A percentile compares a stretch with the other conserved stretches of the same genome.
Conservation (phyloP, 1,140 invertebrate genomes). For the Paraescarpia echinospica region DNA sequence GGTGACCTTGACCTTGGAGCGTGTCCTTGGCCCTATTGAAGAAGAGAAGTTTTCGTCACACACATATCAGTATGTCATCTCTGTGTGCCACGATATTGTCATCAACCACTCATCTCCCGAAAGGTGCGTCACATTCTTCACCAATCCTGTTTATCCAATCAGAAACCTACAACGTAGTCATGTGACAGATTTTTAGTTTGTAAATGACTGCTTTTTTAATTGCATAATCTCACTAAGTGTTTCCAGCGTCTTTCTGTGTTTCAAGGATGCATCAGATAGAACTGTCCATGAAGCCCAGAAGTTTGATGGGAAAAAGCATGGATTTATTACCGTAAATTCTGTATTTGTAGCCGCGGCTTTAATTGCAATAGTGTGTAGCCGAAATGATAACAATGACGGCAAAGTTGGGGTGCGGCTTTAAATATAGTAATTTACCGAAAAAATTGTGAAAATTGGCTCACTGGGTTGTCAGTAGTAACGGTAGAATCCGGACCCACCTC, state of each 20-base stretch:
- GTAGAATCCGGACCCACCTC: too few species aligned
- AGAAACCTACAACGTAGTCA: background rate
- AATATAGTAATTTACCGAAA: too few species aligned
- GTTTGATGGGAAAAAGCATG: too few species aligned
- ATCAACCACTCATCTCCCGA: constrained; percentile 50
- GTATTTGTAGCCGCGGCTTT: too few species aligned
- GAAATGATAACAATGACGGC: too few species aligned
- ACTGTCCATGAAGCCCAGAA: too few species aligned
- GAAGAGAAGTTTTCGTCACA: constrained; percentile 66
- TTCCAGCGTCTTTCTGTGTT: background rate
- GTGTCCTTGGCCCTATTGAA: constrained; percentile 66
- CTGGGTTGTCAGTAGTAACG: too few species aligned
- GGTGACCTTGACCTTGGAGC: constrained; percentile 61
- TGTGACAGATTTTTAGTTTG: background rate
- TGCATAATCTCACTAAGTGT: background rate
- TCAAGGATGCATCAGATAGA: too few species aligned
- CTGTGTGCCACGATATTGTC: constrained; percentile 70
- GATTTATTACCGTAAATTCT: too few species aligned
- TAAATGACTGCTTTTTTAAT: background rate
- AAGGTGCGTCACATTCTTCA: constrained; percentile 39
- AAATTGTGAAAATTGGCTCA: too few species aligned
- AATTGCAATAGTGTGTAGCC: too few species aligned
- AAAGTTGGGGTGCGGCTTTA: too few species aligned
- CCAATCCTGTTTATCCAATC: background rate
- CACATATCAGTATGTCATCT: constrained; percentile 68